These are phyloP conservation scores for Phylloscopus trochilus DNA, from an alignment of 2,113 vertebrate genomes.

Conservation along the genomic window DNA sequence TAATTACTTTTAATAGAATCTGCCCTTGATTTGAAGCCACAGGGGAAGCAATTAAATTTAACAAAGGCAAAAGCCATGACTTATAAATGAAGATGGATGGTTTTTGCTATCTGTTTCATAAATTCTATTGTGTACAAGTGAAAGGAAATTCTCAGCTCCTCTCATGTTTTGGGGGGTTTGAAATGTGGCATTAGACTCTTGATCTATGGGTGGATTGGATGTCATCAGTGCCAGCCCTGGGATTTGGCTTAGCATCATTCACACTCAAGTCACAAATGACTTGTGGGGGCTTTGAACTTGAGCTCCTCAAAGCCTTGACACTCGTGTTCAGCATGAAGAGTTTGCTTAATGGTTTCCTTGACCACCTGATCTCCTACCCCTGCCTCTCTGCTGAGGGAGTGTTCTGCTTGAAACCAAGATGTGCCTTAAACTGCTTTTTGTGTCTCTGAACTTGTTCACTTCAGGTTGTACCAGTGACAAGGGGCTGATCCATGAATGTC, in stretches of 20 bases:
- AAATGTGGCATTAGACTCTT: neutral
- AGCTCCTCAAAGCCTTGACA: neutral
- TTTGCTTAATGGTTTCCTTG: neutral
- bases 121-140: slow-evolving; percentile 3
- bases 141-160: neutral
- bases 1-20: slow-evolving; percentile 62
- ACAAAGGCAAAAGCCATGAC: slow-evolving; percentile 59
- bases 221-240: neutral
- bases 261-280: neutral
- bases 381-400: neutral
- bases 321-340: neutral
- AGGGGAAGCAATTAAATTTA: slow-evolving; percentile 60
- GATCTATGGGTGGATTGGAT: neutral
- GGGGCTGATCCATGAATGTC: neutral
- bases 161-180: neutral
- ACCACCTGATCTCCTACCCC: neutral
- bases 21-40: slow-evolving; percentile 56
- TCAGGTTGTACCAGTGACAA: too few species aligned
- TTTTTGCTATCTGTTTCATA: slow-evolving; percentile 36
- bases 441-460: neutral
- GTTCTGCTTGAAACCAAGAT: neutral
- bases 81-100: slow-evolving; percentile 56
- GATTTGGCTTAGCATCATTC: neutral
- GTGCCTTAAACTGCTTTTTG: neutral
- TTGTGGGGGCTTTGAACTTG: neutral